Evolutionary conservation across 2,888 invertebrate species (phyloP), one percentile per base, ranked within the genome.

Genomic region (Apocheima hispidaria): DNA sequence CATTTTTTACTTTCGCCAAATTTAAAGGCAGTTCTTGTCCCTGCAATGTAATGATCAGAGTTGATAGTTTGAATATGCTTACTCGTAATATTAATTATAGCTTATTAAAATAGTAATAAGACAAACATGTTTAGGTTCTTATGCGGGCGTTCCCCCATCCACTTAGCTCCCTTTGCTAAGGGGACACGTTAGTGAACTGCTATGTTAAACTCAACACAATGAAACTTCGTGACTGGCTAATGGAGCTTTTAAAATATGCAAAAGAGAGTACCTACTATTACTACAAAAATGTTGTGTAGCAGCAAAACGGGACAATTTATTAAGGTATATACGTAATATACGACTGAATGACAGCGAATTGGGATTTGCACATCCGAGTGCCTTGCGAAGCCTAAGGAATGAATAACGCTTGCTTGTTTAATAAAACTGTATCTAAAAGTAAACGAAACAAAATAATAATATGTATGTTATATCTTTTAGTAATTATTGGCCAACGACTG

Each of bases 71-170:
- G 26, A 14, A 43, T 26, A 9, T 18, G 33, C 20, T 18, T 30
- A 18, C 18, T 30, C n/a, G 10, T n/a, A 30, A 30, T 18, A 20
- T 30, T 9, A 46, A 18, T 28, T 6, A 14, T 18, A 28, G 30
- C 41, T 41, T 48, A 61, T 50, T 30, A 49, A n/a, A 49, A 33
- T 14, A 20, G 10, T 54, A 62, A 63, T 63, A 54, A 55, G 61
- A 36, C 57, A 61, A 56, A 56, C 61, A 63, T 60, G 64, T 51
- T 63, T 58, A 43, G 9, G 58, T 53, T 50, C 20, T 48, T 38
- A 67, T 69, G 66, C 70, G 70, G 68, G 70, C 64, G 60, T 60
- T 69, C 51, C 67, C 65, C 68, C 53, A 54, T 28, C 36, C 48
- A 54, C 43, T 58, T 65, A 60, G 53, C 36, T 46, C 68, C 62